Base-by-base conservation (phyloP, 92 coral and sea anemone species). In the Paramuricea clavata region DNA sequence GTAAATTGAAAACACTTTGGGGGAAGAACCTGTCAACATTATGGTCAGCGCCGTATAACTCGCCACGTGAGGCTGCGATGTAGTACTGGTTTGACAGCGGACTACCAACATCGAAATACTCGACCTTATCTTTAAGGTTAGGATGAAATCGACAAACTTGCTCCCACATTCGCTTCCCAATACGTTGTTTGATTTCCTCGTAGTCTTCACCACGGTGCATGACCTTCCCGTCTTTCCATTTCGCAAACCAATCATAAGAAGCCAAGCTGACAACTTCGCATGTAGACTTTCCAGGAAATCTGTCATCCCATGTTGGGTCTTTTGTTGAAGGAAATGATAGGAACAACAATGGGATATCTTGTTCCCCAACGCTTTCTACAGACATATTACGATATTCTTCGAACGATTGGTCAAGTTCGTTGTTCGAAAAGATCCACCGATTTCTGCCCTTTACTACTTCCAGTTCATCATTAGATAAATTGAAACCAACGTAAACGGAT, bases 131-230 rank as follows among this genome's bases (percentile, higher is more conserved):
- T 15, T 89, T 80, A 5, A 94, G 91, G 17, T 94, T 87, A 0
- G 98, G 98, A 76, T 94, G 93, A 42, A 86, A 72, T 43, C 90
- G 86, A 62, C 94, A 94, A 1, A 97, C 90, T 71, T 95, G 98
- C 57, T 95, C 93, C 98, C 98, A 95, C 89, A 92, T 92, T 52
- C 98, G 97, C 67, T 91, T 76, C 17, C 94, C 98, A 74, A 95
- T 87, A 21, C 98, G 97, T 60, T 94, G 92, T 69, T 95, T 95
- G 59, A 94, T 36, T 28, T 85, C 94, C 67, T 95, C 98, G 57
- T 95, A 95, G 27, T 95, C 95, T 19, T 88, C 95, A 3, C 98
- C 98, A 12, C 98, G 94, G 67, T 95, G 93, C 98, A 95, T 95
- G 26, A 95, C 98, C 15, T 97, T 90, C 83, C 75, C 91, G 35